A percentile compares a stretch with the other conserved stretches of the same genome.
Evolutionary conservation across 2,888 invertebrate species (phyloP).

Genomic region (Esperia sulphurella): DNA sequence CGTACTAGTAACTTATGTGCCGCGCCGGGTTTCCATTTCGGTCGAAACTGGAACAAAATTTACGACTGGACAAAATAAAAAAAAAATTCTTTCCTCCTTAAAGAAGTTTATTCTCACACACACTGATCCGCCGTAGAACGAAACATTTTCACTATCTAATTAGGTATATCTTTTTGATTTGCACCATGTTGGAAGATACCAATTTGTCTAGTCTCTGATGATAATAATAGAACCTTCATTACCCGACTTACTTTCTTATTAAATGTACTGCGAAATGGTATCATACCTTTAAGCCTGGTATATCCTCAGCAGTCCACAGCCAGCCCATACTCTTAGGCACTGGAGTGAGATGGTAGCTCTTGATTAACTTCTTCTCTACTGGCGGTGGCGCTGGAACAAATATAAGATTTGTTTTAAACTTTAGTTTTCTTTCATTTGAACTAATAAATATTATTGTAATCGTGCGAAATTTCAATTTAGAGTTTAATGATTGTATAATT

Average conservation of each 20-base stretch:
- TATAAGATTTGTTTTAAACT: not conserved
- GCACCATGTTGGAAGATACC: too few species aligned
- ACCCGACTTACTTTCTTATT: too few species aligned
- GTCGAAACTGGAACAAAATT: slow-evolving; percentile 46
- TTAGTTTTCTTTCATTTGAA: not conserved
- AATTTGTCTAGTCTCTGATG: too few species aligned
- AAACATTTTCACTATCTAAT: not conserved
- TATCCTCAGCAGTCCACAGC: slow-evolving; percentile 69
- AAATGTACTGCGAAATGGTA: slow-evolving; percentile 3
- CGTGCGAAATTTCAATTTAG: too few species aligned
- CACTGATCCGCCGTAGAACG: too few species aligned
- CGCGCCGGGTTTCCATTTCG: slow-evolving; percentile 70
- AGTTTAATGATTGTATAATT: too few species aligned
- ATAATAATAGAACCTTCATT: not conserved
- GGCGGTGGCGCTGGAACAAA: slow-evolving; percentile 12
- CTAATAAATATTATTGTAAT: slow-evolving; percentile 22
- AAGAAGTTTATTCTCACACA: too few species aligned
- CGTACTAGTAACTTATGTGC: slow-evolving; percentile 57
- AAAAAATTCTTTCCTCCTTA: too few species aligned
- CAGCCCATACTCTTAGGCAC: slow-evolving; percentile 70
- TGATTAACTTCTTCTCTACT: slow-evolving; percentile 31
- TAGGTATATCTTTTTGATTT: too few species aligned
- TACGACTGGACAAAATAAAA: slow-evolving; percentile 3
- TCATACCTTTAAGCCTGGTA: slow-evolving; percentile 64
- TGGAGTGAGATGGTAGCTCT: slow-evolving; percentile 41